Conservation (phyloP, 1,140 invertebrate species). For the Drosophila virilis region DNA sequence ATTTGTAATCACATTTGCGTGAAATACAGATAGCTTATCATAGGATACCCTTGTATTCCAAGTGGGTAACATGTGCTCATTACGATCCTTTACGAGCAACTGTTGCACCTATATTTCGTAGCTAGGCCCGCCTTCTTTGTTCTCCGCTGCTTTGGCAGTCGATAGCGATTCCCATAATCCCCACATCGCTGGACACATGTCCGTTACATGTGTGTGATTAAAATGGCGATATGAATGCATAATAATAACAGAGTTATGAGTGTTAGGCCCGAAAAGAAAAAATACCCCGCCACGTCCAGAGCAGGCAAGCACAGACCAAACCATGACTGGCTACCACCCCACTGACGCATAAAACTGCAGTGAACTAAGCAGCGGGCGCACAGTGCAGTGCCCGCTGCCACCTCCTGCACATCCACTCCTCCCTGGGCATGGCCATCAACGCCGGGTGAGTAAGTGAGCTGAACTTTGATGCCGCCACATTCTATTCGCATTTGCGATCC, state of each 20-base stretch:
- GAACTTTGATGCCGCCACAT: constrained; percentile 82
- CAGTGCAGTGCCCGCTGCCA: constrained; percentile 29
- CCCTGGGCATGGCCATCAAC: constrained; percentile 49
- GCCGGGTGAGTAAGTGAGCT: constrained; percentile 78
- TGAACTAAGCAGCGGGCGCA: constrained; percentile 61
- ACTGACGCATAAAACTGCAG: constrained; percentile 63
- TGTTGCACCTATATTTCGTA: constrained; percentile 2
- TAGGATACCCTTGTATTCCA: background rate
- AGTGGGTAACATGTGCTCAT: background rate
- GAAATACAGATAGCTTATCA: background rate
- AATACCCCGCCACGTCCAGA: background rate
- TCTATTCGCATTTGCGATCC: constrained; percentile 78
- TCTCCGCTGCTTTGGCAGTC: constrained; percentile 29
- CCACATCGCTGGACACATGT: constrained; percentile 28
- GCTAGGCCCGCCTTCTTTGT: constrained; percentile 1
- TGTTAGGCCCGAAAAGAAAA: constrained; percentile 13
- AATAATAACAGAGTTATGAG: constrained; percentile 77
- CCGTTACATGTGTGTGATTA: constrained; percentile 64
- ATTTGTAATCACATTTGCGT: background rate
- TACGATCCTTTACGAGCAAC: background rate
- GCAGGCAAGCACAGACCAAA: background rate
- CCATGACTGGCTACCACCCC: constrained; percentile 2
- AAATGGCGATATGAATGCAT: constrained; percentile 81
- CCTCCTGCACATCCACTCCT: background rate
- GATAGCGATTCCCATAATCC: constrained; percentile 55